Evolutionary conservation across 2,113 vertebrate genomes (phyloP), one percentile per base, ranked within the genome.

Genomic region (Rutilus rutilus): DNA sequence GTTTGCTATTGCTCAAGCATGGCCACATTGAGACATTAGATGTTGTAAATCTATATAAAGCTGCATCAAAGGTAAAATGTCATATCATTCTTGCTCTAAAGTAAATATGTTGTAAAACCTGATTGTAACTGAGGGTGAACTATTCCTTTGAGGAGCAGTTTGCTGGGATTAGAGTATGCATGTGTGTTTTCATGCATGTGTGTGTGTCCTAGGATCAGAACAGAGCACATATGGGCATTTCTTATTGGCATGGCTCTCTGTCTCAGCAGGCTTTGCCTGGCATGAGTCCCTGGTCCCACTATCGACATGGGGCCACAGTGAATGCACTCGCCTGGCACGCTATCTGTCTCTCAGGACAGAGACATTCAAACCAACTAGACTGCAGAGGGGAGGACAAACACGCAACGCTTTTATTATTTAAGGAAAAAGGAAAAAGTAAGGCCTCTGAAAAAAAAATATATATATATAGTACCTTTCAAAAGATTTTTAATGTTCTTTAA

Each of bases 161-260:
- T 82, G 17, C 42, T n/a, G 73, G n/a, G 62, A 30, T 57, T 42
- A 57, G 25, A 8, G 21, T 30, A 33, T 14, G 19, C 9, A 9
- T 21, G 59, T 45, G 15, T 74, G 75, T 62, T 50, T 57, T 33
- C 52, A 64, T 65, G 69, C 33, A 62, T 27, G 19, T 4, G 39
- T 62, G 62, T 83, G 3, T 82, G 21, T 52, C 21, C 39, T 33
- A 69, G 27, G 39, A 69, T 62, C 74, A 80, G 27, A 62, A 60
- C 45, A 36, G 78, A 83, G 19, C 83, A 81, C 88, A 89, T 85
- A 86, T 87, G 85, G 87, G 27, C 78, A 82, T 71, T 54, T 62
- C 82, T 69, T 50, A 77, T 62, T 87, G 78, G 86, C 86, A 52
- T 80, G 65, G 21, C 67, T 77, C 45, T n/a, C 59, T 54, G 5